Conservation (phyloP, 2,797 vertebrate genomes). For the Scarus forsteni region DNA sequence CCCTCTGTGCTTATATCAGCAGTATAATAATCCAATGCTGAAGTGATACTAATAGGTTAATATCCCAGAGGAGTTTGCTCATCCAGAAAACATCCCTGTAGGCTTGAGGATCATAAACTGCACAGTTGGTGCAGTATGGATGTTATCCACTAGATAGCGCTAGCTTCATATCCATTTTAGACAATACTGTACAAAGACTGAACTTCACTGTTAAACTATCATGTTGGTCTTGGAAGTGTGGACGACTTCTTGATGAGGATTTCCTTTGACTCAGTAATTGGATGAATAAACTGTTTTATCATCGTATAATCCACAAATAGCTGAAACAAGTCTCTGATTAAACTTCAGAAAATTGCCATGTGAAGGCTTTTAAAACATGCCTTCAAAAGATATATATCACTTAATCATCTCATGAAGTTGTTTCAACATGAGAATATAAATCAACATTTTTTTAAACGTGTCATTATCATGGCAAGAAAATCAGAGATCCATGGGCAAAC, state of each 20-base stretch:
- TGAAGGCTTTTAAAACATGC: conserved; percentile 22
- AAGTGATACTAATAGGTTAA: conserved; percentile 2
- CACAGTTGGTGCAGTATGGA: not conserved
- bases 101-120: not conserved
- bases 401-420: conserved; percentile 15
- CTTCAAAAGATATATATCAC: conserved; percentile 17
- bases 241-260: conserved; percentile 70
- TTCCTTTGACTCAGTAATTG: conserved; percentile 56
- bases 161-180: conserved; percentile 37
- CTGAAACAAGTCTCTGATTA: conserved; percentile 51
- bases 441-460: too few species aligned
- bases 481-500: too few species aligned
- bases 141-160: conserved; percentile 64
- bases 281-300: conserved; percentile 69
- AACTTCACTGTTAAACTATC: conserved; percentile 46
- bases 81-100: not conserved
- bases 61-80: conserved; percentile 3
- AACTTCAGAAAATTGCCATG: conserved; percentile 34
- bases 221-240: conserved; percentile 39
- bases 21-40: not conserved
- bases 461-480: too few species aligned
- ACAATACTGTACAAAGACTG: not conserved
- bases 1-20: too few species aligned
- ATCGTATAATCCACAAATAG: conserved; percentile 49
- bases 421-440: too few species aligned